Evolutionary conservation across 1,140 invertebrate species (phyloP), one percentile per base, ranked within the genome.

Genomic region (Neuroterus valhalla): DNA sequence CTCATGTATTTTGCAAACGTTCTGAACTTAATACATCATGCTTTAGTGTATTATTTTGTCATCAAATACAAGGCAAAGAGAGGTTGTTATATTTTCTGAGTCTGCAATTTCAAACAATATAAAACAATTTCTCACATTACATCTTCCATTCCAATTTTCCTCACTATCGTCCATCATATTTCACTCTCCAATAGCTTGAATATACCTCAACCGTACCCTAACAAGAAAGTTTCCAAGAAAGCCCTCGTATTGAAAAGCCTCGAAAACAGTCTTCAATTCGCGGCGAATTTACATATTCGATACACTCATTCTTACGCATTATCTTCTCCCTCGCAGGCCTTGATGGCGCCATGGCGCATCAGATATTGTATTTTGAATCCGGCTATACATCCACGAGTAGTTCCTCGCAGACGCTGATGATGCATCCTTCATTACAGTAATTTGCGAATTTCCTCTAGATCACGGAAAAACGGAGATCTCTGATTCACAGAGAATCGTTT

Each of bases 371-470:
- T 26, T 62, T 50, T 26, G 55, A 62, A 23, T 62, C 55, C 55
- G 31, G 31, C 31, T 62, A 62, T 15, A 62, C 15, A n/a, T 62
- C 23, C 55, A 62, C n/a, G 75, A 71, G 79, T 72, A 78, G 79
- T 79, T 43, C 72, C 78, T 82, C 76, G 78, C 80, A 78, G 74
- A 73, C 72, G 76, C 76, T 72, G 75, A 71, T 78, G 77, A 83
- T 81, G 79, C 70, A 75, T 78, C 70, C 72, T 78, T 85, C 83
- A 88, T 89, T 88, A 89, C 84, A 77, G 81, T 88, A 85, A 87
- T 88, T 87, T 85, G 79, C 78, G 84, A 85, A 86, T 86, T 87
- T 86, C 79, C 81, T 67, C 75, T 23, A 76, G 70, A 83, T 78
- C 78, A 79, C 73, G 80, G 76, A 75, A 83, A 81, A 85, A 81